A percentile compares a stretch with the other conserved stretches of the same genome.
Evolutionary conservation across 2,888 invertebrate species (phyloP).

Genomic region (Sarcophaga rosellei): DNA sequence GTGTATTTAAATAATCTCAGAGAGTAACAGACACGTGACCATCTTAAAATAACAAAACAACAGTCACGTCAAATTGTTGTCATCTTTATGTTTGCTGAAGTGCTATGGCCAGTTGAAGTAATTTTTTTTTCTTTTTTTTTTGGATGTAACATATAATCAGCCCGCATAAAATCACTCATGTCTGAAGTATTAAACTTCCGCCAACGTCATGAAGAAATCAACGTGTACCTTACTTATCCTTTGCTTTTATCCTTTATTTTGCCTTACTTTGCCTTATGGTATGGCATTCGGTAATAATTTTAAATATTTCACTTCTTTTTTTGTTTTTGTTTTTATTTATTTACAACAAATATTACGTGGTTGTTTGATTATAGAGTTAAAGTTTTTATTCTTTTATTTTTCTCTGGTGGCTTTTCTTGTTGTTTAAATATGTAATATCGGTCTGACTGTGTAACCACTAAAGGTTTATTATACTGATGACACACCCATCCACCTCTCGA

Average conservation of each 20-base stretch:
- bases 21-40: conserved; percentile 68
- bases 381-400: background rate
- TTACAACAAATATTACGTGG: background rate
- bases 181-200: conserved; percentile 68
- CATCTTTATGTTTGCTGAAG: conserved; percentile 53
- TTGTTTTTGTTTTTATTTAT: background rate
- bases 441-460: conserved; percentile 68
- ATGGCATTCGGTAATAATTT: background rate
- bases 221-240: conserved; percentile 20
- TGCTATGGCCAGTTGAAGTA: conserved; percentile 53
- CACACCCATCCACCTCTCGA: conserved; percentile 61
- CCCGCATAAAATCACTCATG: conserved; percentile 69
- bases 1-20: conserved; percentile 29
- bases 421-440: conserved; percentile 51
- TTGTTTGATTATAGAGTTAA: conserved; percentile 21
- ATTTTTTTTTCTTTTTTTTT: background rate
- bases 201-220: conserved; percentile 58
- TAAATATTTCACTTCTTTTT: conserved; percentile 20
- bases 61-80: conserved; percentile 66
- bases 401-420: conserved; percentile 15
- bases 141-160: conserved; percentile 60
- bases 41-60: conserved; percentile 52
- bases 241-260: conserved; percentile 14
- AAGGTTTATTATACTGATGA: conserved; percentile 60
- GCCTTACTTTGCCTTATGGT: too few species aligned